Percentiles rank a stretch among this genome's conserved stretches.
phyloP scores from a whole-genome alignment of 2,797 vertebrate species.

The Muscicapa comitata region DNA sequence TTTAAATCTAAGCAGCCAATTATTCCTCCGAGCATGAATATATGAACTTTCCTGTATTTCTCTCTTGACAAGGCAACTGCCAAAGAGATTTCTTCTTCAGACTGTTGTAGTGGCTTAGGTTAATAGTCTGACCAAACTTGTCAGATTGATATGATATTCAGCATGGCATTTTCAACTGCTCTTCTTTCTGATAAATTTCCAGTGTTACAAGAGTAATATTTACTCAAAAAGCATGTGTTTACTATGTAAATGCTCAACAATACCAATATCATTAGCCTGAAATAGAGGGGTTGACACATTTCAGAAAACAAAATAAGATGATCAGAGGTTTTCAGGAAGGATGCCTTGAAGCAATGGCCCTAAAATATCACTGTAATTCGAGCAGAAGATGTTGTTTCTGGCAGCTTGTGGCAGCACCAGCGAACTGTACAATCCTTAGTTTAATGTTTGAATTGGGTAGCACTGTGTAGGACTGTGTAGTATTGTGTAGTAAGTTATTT shows the following conservation, averaged over 20 bases:
- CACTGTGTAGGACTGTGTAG: neutral
- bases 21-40: neutral
- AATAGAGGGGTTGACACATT: neutral
- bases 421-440: neutral
- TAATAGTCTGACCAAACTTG: conserved; percentile 28
- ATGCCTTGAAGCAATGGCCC: neutral
- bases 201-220: neutral
- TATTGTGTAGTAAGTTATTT: neutral
- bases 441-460: neutral
- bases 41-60: neutral
- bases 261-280: neutral
- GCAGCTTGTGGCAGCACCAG: neutral
- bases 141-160: neutral
- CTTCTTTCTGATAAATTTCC: conserved; percentile 36
- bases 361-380: neutral
- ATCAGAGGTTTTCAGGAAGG: neutral
- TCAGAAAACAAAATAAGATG: neutral
- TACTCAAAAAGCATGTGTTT: neutral
- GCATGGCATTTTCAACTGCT: neutral
- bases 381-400: neutral
- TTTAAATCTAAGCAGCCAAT: neutral
- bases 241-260: neutral
- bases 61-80: neutral
- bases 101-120: neutral
- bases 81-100: neutral